Evolutionary conservation across 2,113 vertebrate genomes (phyloP), one percentile per base, ranked within the genome.

Genomic region (Carollia perspicillata): DNA sequence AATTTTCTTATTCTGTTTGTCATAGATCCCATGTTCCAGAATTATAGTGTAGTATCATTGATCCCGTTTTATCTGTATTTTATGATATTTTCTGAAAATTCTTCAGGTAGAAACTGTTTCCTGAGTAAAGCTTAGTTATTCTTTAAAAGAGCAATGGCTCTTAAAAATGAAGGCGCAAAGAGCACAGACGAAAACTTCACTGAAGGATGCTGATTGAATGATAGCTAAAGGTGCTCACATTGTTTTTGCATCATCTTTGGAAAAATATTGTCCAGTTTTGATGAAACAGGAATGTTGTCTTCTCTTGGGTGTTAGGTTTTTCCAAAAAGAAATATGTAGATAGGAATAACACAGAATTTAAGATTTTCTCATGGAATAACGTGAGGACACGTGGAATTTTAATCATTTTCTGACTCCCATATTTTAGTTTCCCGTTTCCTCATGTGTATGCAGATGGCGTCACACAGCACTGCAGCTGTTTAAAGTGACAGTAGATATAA

Each of bases 61-160:
- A 88, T 74, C 23, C 5, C 17, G 0, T 90, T 92, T 72, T 92
- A 51, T 72, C 18, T 49, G 0, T 84, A 65, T 93, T 87, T 86
- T 69, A n/a, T 40, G 26, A 22, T 94, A 30, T 37, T 95, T 94
- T 66, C 16, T 93, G 51, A 84, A 93, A 80, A 16, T 65, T 89
- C 3, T 51, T 17, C n/a, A 75, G 23, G 42, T 93, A 84, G 33
- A 51, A 63, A 30, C 60, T 63, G 3, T 84, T 92, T 63, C 30
- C 44, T 90, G 80, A n/a, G 14, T 78, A 87, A 79, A 55, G 13
- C 33, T 77, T 53, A 89, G 8, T 88, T 75, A 11, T 84, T 74
- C 51, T 63, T 92, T 83, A n/a, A 30, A 55, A 90, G 28, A 77
- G 30, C 60, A 88, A 0, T 51, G n/a, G 22, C n/a, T 89, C 16